These are phyloP conservation scores for Pedetes capensis DNA, from an alignment of 2,113 vertebrate species.

Conservation along the genomic window DNA sequence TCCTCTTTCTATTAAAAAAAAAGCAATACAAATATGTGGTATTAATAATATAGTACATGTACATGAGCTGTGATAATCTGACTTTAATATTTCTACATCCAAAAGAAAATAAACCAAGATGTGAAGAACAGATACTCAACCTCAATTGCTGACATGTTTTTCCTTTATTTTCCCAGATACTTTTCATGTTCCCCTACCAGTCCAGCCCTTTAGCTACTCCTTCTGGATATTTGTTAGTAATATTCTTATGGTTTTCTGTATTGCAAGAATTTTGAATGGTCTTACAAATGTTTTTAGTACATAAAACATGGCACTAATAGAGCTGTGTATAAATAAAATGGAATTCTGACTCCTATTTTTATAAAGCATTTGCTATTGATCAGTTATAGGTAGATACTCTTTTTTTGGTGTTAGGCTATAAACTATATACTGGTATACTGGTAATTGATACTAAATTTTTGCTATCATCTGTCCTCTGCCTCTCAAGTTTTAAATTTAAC, in stretches of 20 bases:
- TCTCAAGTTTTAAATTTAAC: slow-evolving; percentile 31
- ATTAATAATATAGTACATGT: neutral
- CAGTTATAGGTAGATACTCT: neutral
- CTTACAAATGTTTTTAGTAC: neutral
- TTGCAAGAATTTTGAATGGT: neutral
- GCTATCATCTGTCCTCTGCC: neutral
- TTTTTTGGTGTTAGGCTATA: neutral
- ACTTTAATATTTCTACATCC: neutral
- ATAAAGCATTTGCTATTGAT: neutral
- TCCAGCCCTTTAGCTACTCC: neutral
- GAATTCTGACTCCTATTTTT: neutral
- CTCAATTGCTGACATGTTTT: neutral
- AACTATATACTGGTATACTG: neutral
- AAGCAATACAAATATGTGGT: neutral
- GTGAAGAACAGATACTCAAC: neutral
- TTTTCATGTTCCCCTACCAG: neutral
- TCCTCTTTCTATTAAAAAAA: no score
- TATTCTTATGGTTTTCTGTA: slow-evolving; percentile 14
- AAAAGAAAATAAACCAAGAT: neutral
- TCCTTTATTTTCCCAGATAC: neutral
- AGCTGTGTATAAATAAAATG: neutral
- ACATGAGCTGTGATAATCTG: neutral
- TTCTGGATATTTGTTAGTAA: neutral
- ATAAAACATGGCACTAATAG: neutral
- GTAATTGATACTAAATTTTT: neutral